Percentiles rank a stretch among this genome's conserved stretches.
phyloP scores from a whole-genome alignment of 30 jellyfish, hydroid and myxozoan genomes.

The Clytia hemisphaerica region DNA sequence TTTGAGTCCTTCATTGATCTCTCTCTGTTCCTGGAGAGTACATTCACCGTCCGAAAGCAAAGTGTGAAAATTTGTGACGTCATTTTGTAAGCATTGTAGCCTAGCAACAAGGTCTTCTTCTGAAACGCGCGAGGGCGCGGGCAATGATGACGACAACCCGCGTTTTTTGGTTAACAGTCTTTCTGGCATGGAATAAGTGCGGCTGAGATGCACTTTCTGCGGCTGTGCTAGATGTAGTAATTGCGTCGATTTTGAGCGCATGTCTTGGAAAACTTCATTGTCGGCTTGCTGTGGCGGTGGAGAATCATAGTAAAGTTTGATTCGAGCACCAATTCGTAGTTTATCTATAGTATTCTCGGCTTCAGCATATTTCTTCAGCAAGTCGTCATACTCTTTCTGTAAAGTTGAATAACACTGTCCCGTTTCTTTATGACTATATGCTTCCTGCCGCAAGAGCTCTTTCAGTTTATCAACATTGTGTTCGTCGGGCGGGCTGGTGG shows the following conservation, averaged over 20 bases:
- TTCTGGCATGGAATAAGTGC: too few species aligned
- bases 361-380: constrained; percentile 86
- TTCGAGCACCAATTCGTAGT: constrained; percentile 66
- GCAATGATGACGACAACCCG: too few species aligned
- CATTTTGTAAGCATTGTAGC: constrained; percentile 10
- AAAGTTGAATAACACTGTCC: constrained; percentile 56
- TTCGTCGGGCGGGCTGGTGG: too few species aligned
- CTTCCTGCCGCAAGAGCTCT: constrained; percentile 19
- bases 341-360: constrained; percentile 92
- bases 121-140: too few species aligned
- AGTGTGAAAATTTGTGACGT: constrained; percentile 12
- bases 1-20: constrained; percentile 60
- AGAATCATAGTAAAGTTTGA: constrained; percentile 43
- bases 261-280: too few species aligned
- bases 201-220: too few species aligned
- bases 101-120: neutral
- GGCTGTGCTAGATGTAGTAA: neutral
- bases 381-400: constrained; percentile 61
- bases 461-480: constrained; percentile 14
- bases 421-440: constrained; percentile 30
- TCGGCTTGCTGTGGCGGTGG: too few species aligned
- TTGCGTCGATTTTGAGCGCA: neutral
- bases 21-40: constrained; percentile 41
- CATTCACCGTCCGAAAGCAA: constrained; percentile 51
- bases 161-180: too few species aligned